Evolutionary conservation across 2,113 vertebrate genomes (phyloP).

Genomic region (Hystrix cristata): DNA sequence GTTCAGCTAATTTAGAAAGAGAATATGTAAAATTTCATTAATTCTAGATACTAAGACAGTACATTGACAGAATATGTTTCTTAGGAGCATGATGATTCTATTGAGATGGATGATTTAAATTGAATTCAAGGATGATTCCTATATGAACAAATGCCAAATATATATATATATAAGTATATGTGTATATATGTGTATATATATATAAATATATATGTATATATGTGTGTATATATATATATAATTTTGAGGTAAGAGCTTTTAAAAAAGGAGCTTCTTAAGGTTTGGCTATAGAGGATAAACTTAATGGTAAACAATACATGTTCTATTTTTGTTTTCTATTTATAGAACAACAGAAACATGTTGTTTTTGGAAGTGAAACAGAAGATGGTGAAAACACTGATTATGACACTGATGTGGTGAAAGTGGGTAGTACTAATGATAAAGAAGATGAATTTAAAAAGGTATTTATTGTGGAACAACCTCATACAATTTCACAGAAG

Average conservation of each 20-base stretch:
- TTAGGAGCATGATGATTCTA: not conserved
- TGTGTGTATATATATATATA: too few relatives aligned
- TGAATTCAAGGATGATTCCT: slow-evolving; percentile 7
- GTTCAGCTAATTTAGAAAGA: slow-evolving; percentile 19
- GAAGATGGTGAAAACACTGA: slow-evolving; percentile 53
- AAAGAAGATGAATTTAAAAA: slow-evolving; percentile 91
- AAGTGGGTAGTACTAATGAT: slow-evolving; percentile 74
- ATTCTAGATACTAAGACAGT: slow-evolving; percentile 29
- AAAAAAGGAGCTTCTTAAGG: not conserved
- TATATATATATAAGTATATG: too few relatives aligned
- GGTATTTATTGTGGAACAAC: slow-evolving; percentile 83
- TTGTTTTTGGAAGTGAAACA: slow-evolving; percentile 81
- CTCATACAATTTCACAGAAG: not conserved
- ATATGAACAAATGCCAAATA: not conserved
- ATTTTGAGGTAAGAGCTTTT: not conserved
- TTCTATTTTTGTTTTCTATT: slow-evolving; percentile 57
- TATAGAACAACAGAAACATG: slow-evolving; percentile 81
- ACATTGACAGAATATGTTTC: not conserved
- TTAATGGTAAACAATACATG: not conserved
- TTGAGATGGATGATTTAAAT: slow-evolving; percentile 33
- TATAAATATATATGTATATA: too few relatives aligned
- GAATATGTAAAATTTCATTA: not conserved
- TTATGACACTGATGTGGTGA: slow-evolving; percentile 26
- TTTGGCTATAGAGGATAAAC: not conserved
- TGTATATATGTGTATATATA: too few relatives aligned